A percentile compares a stretch with the other conserved stretches of the same genome.
phyloP scores from a whole-genome alignment of 2,113 vertebrate species.

The Vireo altiloquus region DNA sequence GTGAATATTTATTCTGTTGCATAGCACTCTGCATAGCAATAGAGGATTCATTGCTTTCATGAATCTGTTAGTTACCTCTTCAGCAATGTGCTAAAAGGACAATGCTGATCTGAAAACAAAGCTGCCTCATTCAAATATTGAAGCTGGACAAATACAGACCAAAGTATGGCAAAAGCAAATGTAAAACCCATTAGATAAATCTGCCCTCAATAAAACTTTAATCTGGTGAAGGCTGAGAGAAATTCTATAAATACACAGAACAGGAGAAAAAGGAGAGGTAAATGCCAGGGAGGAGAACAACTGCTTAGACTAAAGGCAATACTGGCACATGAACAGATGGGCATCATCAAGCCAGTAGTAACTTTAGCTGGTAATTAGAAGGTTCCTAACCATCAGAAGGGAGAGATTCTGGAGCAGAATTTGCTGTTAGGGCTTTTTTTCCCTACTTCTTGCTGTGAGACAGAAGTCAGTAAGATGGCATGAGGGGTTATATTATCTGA shows the following conservation, averaged over 20 bases:
- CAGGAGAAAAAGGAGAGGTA: background rate
- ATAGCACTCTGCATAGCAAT: background rate
- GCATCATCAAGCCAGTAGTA: background rate
- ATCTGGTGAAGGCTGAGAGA: background rate
- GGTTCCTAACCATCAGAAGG: background rate
- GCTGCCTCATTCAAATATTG: background rate
- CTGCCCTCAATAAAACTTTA: background rate
- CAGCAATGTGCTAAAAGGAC: background rate
- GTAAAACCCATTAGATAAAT: background rate
- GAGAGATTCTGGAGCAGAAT: background rate
- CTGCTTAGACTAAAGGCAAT: background rate
- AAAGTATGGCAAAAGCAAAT: background rate
- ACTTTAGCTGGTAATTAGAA: background rate
- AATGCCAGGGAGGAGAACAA: background rate
- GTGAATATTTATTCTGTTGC: constrained; percentile 1
- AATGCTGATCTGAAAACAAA: background rate
- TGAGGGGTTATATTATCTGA: background rate
- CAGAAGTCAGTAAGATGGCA: background rate
- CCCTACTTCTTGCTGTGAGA: background rate
- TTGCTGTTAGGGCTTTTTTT: background rate
- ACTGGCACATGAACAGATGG: background rate
- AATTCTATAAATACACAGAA: background rate
- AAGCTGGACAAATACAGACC: background rate
- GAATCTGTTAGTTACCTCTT: background rate
- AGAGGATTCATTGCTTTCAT: background rate